A percentile compares a stretch with the other conserved stretches of the same genome.
Conservation (phyloP, 1,140 invertebrate species). For the Drosophila saltans region DNA sequence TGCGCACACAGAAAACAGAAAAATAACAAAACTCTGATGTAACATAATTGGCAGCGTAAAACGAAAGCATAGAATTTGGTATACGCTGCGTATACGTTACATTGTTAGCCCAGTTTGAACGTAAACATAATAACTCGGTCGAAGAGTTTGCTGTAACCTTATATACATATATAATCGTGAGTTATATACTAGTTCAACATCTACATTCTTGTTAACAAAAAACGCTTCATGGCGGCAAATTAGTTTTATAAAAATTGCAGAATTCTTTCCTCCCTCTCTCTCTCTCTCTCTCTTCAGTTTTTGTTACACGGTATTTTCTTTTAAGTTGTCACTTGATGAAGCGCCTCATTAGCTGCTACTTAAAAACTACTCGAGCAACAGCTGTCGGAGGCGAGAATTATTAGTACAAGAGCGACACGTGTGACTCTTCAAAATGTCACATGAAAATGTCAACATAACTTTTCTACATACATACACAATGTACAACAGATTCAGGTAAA, state of each 20-base stretch:
- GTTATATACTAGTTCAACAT: neutral
- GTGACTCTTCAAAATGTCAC: slow-evolving; percentile 58
- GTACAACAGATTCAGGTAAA: slow-evolving; percentile 46
- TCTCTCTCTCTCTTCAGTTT: neutral
- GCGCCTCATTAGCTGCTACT: slow-evolving; percentile 76
- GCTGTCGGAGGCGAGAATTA: slow-evolving; percentile 52
- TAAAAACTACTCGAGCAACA: slow-evolving; percentile 77
- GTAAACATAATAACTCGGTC: too few species aligned
- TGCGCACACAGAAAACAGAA: too few species aligned
- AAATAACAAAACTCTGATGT: slow-evolving; percentile 29
- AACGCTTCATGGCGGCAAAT: neutral
- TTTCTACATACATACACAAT: slow-evolving; percentile 3
- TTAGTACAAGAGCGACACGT: neutral
- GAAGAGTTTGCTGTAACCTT: neutral
- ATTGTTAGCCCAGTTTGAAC: slow-evolving; percentile 46
- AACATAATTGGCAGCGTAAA: slow-evolving; percentile 58
- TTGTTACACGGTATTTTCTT: slow-evolving; percentile 12
- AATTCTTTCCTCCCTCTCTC: neutral
- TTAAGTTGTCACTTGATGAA: slow-evolving; percentile 42
- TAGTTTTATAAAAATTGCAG: neutral
- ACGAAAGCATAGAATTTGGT: slow-evolving; percentile 20
- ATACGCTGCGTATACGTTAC: slow-evolving; percentile 63
- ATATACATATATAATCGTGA: neutral
- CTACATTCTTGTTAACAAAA: neutral
- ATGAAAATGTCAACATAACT: slow-evolving; percentile 74